phyloP scores from a whole-genome alignment of 2,797 vertebrate species.

The Phalanger gymnotis region DNA sequence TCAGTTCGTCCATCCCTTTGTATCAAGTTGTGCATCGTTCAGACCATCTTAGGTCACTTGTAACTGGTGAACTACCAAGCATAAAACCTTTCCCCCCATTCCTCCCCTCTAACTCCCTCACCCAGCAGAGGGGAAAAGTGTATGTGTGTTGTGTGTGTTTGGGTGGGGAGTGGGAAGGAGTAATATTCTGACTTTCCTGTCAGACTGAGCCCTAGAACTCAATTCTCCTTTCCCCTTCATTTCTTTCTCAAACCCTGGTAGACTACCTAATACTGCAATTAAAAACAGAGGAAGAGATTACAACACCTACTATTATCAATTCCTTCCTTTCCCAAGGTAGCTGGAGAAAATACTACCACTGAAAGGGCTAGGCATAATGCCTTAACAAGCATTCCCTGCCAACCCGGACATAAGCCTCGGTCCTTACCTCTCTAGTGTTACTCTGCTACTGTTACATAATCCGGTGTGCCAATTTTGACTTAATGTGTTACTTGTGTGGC shows the following conservation, averaged over 20 bases:
- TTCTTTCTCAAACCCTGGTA: not conserved
- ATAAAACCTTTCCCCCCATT: slow-evolving; percentile 8
- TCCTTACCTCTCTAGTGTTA: not conserved
- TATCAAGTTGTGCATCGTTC: not conserved
- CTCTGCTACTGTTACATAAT: not conserved
- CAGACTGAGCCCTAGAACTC: not conserved
- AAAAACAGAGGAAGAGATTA: not conserved
- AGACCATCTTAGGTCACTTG: not conserved
- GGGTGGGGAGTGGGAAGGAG: not conserved
- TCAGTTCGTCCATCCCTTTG: not conserved
- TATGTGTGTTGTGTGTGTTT: not conserved
- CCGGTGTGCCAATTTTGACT: not conserved
- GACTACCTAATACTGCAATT: not conserved
- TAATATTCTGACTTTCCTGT: not conserved
- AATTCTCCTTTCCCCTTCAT: not conserved
- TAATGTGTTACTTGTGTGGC: not conserved
- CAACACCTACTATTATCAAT: not conserved
- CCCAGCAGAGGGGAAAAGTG: too few species aligned
- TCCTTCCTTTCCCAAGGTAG: not conserved
- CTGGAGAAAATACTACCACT: too few species aligned
- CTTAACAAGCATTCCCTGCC: not conserved
- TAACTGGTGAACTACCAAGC: not conserved
- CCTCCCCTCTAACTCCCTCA: not conserved
- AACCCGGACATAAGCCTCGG: too few species aligned
- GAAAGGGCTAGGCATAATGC: not conserved